phyloP scores from a whole-genome alignment of 2,888 invertebrate species.

The Drosophila paramelanica region DNA sequence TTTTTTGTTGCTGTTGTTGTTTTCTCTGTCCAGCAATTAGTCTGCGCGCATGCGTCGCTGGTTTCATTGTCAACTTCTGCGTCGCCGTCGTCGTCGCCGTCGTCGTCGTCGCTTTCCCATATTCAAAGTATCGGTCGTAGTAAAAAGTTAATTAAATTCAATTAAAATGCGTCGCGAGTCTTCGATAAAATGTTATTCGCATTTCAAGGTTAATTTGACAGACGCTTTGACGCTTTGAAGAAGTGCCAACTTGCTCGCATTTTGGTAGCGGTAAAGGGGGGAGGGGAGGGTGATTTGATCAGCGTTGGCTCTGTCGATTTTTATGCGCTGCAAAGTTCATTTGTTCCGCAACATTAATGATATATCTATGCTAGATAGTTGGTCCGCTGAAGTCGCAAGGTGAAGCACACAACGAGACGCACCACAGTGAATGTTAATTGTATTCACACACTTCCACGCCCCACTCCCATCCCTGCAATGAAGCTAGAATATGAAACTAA shows the following conservation, averaged over 20 bases:
- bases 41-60: conserved; percentile 78
- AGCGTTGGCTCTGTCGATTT: conserved; percentile 11
- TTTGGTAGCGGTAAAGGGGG: background rate
- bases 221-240: conserved; percentile 67
- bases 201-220: conserved; percentile 78
- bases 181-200: conserved; percentile 79
- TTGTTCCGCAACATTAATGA: conserved; percentile 76
- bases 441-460: background rate
- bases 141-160: conserved; percentile 80
- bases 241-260: conserved; percentile 62
- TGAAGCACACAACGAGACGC: conserved; percentile 48
- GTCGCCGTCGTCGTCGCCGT: conserved; percentile 22
- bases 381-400: conserved; percentile 48
- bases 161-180: conserved; percentile 78
- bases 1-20: conserved; percentile 24
- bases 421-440: background rate
- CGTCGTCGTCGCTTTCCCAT: conserved; percentile 66
- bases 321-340: conserved; percentile 38
- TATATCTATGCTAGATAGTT: conserved; percentile 43
- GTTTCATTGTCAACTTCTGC: conserved; percentile 72
- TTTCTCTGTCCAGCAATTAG: conserved; percentile 61
- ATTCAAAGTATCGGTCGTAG: conserved; percentile 74
- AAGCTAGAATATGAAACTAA: conserved; percentile 28
- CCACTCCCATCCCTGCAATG: background rate
- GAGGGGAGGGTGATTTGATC: background rate